phyloP scores from a whole-genome alignment of 2,888 invertebrate species.

The Tetranychus truncatus region DNA sequence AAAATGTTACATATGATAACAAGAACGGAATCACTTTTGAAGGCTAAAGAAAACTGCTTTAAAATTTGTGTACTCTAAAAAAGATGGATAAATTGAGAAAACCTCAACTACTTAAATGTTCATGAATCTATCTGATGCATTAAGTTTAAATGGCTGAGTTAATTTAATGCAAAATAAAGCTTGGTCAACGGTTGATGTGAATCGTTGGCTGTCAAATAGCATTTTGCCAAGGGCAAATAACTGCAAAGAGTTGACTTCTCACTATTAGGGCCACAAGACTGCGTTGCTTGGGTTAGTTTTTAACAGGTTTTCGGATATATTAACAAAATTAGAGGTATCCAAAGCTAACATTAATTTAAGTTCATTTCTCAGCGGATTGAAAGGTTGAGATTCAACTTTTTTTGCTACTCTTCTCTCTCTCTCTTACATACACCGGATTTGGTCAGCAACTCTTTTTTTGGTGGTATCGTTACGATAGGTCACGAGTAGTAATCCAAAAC shows the following conservation, averaged over 20 bases:
- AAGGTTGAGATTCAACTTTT: not conserved
- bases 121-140: not conserved
- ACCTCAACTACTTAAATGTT: not conserved
- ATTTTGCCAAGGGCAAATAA: not conserved
- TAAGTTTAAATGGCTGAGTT: not conserved
- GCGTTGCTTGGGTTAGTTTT: not conserved
- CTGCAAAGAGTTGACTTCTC: slow-evolving; percentile 1
- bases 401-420: not conserved
- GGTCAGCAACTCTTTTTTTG: not conserved
- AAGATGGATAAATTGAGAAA: not conserved
- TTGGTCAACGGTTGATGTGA: not conserved
- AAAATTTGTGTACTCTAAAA: not conserved
- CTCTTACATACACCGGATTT: not conserved
- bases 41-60: too few species aligned
- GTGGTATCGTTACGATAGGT: not conserved
- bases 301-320: not conserved
- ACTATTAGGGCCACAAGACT: not conserved
- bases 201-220: not conserved
- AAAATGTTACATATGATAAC: not conserved
- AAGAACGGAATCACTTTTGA: not conserved
- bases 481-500: not conserved
- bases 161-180: not conserved
- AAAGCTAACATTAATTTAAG: not conserved
- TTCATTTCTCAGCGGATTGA: not conserved
- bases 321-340: not conserved